Evolutionary conservation across 1,140 invertebrate genomes (phyloP).

Genomic region (Ephestia elutella): DNA sequence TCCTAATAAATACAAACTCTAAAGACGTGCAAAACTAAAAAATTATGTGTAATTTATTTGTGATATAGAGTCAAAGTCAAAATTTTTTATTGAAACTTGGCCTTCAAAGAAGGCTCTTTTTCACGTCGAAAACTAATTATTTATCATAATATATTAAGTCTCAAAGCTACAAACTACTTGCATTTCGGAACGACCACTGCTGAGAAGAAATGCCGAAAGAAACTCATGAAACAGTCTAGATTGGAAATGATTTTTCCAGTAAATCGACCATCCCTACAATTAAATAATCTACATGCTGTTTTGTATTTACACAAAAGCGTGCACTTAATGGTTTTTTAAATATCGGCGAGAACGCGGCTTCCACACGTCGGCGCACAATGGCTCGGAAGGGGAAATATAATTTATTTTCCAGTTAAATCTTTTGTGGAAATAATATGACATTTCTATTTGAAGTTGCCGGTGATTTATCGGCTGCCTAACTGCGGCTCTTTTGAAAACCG

Average conservation of each 20-base stretch:
- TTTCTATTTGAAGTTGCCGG: constrained; percentile 71
- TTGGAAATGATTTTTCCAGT: background rate
- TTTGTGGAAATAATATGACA: constrained; percentile 74
- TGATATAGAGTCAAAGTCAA: no score
- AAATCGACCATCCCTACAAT: constrained; percentile 1
- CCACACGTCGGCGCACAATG: constrained; percentile 70
- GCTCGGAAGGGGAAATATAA: constrained; percentile 68
- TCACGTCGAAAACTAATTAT: no score
- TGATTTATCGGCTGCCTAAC: constrained; percentile 68
- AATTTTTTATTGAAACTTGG: no score
- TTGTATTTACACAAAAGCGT: constrained; percentile 47
- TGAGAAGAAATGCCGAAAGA: no score
- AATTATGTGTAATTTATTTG: background rate
- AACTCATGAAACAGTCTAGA: no score
- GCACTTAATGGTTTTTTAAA: constrained; percentile 74
- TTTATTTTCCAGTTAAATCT: constrained; percentile 74
- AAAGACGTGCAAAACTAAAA: constrained; percentile 1
- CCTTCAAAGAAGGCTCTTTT: no score
- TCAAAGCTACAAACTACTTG: no score
- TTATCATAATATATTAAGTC: no score
- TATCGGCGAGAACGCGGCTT: constrained; percentile 64
- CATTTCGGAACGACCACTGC: no score
- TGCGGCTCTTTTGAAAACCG: constrained; percentile 42
- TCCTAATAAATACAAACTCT: no score
- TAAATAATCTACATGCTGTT: background rate